Percentiles rank a stretch among this genome's conserved stretches.
These are phyloP conservation scores for Percopsis omiscomaycus DNA, from an alignment of 2,797 vertebrate genomes.

Conservation along the genomic window DNA sequence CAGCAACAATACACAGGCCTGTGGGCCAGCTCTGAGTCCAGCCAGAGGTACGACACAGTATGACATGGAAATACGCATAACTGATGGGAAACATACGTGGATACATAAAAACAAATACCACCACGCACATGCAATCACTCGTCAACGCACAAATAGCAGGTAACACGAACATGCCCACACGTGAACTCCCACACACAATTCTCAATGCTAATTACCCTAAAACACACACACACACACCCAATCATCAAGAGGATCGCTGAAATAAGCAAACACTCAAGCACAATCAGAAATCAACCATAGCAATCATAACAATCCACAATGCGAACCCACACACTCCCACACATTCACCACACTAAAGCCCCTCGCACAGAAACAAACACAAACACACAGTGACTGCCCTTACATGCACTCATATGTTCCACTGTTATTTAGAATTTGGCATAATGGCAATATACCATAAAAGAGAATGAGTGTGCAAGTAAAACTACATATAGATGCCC, in stretches of 20 bases:
- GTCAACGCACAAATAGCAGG: slow-evolving; percentile 24
- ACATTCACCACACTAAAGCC: background rate
- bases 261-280: slow-evolving; percentile 71
- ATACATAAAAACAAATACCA: background rate
- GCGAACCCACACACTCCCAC: background rate
- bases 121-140: slow-evolving; percentile 14
- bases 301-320: slow-evolving; percentile 58
- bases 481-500: too few species aligned
- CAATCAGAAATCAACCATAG: slow-evolving; percentile 67
- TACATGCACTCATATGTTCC: too few species aligned
- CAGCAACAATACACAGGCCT: slow-evolving; percentile 60
- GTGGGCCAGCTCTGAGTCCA: slow-evolving; percentile 29
- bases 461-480: too few species aligned
- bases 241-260: slow-evolving; percentile 57
- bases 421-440: too few species aligned
- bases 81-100: slow-evolving; percentile 1
- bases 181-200: slow-evolving; percentile 26
- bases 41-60: slow-evolving; percentile 32
- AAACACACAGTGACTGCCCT: slow-evolving; percentile 2
- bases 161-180: background rate
- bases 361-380: slow-evolving; percentile 10
- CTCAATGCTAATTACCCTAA: slow-evolving; percentile 57
- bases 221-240: slow-evolving; percentile 52
- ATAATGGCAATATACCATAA: too few species aligned
- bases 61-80: slow-evolving; percentile 18